Conservation (phyloP, 92 coral and sea anemone species). For the Phenganax stokvisi region DNA sequence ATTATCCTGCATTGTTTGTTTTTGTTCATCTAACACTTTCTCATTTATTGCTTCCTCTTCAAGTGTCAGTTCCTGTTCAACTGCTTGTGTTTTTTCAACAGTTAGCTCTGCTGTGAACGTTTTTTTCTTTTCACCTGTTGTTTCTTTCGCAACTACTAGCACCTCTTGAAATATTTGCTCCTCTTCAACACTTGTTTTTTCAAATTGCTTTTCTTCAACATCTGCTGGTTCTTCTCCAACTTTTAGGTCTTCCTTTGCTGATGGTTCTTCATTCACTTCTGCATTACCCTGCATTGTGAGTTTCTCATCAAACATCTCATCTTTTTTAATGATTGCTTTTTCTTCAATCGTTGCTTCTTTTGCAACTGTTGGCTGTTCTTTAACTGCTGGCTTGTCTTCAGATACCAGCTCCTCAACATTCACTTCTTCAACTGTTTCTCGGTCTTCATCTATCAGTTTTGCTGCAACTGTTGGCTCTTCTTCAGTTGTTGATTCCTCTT, state of each 20-base stretch:
- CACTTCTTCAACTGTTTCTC: background rate
- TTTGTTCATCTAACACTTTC: background rate
- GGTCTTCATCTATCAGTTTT: background rate
- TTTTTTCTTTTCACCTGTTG: slow-evolving; percentile 62
- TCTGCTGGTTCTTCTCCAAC: slow-evolving; percentile 12
- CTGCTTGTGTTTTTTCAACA: slow-evolving; percentile 57
- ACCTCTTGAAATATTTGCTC: slow-evolving; percentile 44
- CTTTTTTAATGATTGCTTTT: background rate
- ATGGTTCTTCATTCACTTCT: background rate
- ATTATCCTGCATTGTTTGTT: background rate
- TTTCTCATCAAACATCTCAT: background rate
- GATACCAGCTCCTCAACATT: background rate
- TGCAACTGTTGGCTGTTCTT: slow-evolving; percentile 54
- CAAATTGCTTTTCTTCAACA: background rate
- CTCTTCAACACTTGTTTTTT: slow-evolving; percentile 2
- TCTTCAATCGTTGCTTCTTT: slow-evolving; percentile 21
- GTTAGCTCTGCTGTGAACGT: slow-evolving; percentile 65
- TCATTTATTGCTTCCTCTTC: background rate
- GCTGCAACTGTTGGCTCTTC: background rate
- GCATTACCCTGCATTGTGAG: too few species aligned
- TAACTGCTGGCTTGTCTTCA: slow-evolving; percentile 38
- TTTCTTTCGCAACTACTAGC: slow-evolving; percentile 43
- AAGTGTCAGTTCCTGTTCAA: slow-evolving; percentile 15
- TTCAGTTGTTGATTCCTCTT: background rate
- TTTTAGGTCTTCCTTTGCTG: background rate